A percentile compares a stretch with the other conserved stretches of the same genome.
phyloP scores from a whole-genome alignment of 2,888 invertebrate genomes.

The Mimumesa dahlbomi region DNA sequence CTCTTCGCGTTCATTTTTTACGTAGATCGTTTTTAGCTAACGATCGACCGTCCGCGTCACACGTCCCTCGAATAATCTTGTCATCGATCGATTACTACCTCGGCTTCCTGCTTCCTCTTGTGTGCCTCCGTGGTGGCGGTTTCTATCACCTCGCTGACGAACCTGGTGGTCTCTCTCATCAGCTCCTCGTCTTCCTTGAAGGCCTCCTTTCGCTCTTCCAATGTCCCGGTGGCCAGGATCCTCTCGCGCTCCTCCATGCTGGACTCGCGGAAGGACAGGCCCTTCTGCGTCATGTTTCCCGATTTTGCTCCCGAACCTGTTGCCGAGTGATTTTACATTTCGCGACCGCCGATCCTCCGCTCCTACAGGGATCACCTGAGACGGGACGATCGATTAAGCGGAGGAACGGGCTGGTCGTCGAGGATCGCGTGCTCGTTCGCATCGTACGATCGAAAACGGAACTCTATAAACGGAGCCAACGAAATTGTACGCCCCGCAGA shows the following conservation, averaged over 20 bases:
- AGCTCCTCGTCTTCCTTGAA: slow-evolving; percentile 80
- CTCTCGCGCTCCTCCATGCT: slow-evolving; percentile 73
- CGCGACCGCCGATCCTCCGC: too few species aligned
- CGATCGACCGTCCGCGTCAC: too few species aligned
- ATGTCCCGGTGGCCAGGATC: slow-evolving; percentile 64
- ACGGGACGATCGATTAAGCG: too few species aligned
- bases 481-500: too few species aligned
- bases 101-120: slow-evolving; percentile 71
- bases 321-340: too few species aligned
- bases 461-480: too few species aligned
- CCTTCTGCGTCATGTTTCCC: slow-evolving; percentile 59
- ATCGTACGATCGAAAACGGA: too few species aligned
- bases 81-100: too few species aligned
- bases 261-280: slow-evolving; percentile 66
- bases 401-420: too few species aligned
- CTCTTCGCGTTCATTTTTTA: neutral
- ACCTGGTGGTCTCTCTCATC: slow-evolving; percentile 80
- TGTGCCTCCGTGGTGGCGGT: slow-evolving; percentile 80
- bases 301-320: neutral
- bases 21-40: neutral
- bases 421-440: too few species aligned
- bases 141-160: slow-evolving; percentile 81
- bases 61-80: too few species aligned
- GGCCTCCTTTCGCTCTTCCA: slow-evolving; percentile 77
- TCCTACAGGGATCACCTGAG: too few species aligned